Conservation (phyloP, 2,797 vertebrate genomes). For the Oceanodroma leucorhoa region DNA sequence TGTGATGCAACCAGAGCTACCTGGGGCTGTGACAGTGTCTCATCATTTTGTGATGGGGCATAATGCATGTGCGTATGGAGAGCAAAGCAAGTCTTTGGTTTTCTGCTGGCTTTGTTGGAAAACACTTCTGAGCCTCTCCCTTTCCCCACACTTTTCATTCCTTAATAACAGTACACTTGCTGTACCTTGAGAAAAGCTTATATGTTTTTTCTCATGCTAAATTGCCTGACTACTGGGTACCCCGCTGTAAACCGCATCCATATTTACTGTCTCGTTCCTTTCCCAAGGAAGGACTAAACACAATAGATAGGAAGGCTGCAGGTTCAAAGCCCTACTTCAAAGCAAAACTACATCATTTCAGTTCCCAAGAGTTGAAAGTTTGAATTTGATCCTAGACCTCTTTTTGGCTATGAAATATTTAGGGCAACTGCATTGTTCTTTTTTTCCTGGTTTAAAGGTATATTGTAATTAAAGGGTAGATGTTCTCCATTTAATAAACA, state of each 20-base stretch:
- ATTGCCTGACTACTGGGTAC: fast-evolving
- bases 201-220: neutral
- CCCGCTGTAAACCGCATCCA: neutral
- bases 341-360: neutral
- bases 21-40: neutral
- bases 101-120: neutral
- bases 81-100: neutral
- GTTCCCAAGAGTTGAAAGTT: neutral
- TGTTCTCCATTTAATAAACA: neutral
- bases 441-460: neutral
- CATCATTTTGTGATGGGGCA: fast-evolving
- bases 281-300: neutral
- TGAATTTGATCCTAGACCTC: neutral
- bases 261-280: neutral
- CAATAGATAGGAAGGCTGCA: neutral
- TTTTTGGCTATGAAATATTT: neutral
- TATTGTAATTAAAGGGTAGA: neutral
- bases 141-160: neutral
- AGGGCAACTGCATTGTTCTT: neutral
- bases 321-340: neutral
- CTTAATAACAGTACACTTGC: neutral
- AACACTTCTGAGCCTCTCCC: neutral
- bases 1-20: neutral
- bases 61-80: fast-evolving
- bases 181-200: neutral